Base-by-base conservation (phyloP, 1,140 invertebrate species). In the Drosophila paulistorum region DNA sequence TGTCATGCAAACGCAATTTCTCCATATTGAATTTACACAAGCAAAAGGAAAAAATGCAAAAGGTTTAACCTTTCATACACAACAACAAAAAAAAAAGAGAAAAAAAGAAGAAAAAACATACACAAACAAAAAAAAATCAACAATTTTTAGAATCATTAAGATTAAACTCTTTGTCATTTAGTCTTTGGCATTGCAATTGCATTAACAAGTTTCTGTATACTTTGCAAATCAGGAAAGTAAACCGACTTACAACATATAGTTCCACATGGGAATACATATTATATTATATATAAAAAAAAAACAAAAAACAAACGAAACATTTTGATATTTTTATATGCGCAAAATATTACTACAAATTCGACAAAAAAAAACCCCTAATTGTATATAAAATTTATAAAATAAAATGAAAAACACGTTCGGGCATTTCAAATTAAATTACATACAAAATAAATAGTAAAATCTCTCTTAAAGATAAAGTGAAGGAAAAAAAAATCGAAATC, bases 341-440 rank as follows among this genome's bases (percentile, higher is more conserved):
- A 33, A 81, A 76, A 69, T 69, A 55, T 77, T 80, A 83, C 83
- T 87, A 89, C 79, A 89, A 83, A 87, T 76, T 76, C 54, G 33
- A 69, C 51, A 76, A 30, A 13, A 64, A 63, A 13, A 10, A 65
- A 73, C 65, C 71, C 10, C 7, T 35, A 74, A 70, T 69, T 86
- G 82, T 86, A 89, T 77, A 87, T 87, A 87, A 77, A 30, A 87
- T 62, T 42, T 83, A 67, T 66, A 68, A 73, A 48, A 60, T 37
- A 66, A 73, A 51, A 23, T 23, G 0, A 51, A 51, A 48, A 65
- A 70, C 65, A 77, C 69, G 67, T 87, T 86, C 76, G 64, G 76
- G 79, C 65, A 86, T 89, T 87, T 83, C 76, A 74, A 78, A 61
- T 71, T 64, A 75, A 81, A 78, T 70, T 58, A 71, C 81, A 71